These are phyloP conservation scores for Carposina sasakii DNA, from an alignment of 1,140 invertebrate species.

Conservation along the genomic window DNA sequence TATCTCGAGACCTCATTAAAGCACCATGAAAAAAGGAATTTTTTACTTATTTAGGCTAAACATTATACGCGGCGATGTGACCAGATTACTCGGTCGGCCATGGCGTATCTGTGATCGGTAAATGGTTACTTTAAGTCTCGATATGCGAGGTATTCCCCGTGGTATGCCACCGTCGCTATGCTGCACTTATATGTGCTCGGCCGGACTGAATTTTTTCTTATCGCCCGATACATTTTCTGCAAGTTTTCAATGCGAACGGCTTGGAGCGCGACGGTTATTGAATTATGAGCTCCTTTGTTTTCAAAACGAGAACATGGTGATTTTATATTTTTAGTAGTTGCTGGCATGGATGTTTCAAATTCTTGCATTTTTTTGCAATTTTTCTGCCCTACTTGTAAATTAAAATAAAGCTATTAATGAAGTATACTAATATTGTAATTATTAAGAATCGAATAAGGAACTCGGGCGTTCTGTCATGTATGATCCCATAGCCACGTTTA, in stretches of 20 bases:
- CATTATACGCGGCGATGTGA: slow-evolving; percentile 60
- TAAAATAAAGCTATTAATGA: too few species aligned
- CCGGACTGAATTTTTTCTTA: slow-evolving; percentile 70
- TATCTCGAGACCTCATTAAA: slow-evolving; percentile 40
- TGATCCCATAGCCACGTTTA: too few species aligned
- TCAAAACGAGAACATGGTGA: too few species aligned
- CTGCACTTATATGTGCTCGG: slow-evolving; percentile 61
- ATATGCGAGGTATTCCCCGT: slow-evolving; percentile 60
- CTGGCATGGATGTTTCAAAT: too few species aligned
- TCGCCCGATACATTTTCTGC: slow-evolving; percentile 69
- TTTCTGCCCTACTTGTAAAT: too few species aligned
- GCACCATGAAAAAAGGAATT: slow-evolving; percentile 52
- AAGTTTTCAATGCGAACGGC: slow-evolving; percentile 59
- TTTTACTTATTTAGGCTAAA: slow-evolving; percentile 66
- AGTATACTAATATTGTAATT: too few species aligned
- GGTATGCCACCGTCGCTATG: slow-evolving; percentile 64
- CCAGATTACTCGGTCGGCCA: slow-evolving; percentile 63
- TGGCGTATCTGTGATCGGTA: slow-evolving; percentile 70
- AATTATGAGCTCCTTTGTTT: too few species aligned
- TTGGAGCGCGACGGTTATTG: slow-evolving; percentile 28
- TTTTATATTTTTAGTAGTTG: too few species aligned
- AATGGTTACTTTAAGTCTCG: slow-evolving; percentile 68
- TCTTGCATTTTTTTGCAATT: too few species aligned
- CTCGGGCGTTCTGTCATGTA: too few species aligned
- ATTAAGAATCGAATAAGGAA: too few species aligned